These are phyloP conservation scores for Tyto alba DNA, from an alignment of 2,113 vertebrate genomes.

Conservation along the genomic window DNA sequence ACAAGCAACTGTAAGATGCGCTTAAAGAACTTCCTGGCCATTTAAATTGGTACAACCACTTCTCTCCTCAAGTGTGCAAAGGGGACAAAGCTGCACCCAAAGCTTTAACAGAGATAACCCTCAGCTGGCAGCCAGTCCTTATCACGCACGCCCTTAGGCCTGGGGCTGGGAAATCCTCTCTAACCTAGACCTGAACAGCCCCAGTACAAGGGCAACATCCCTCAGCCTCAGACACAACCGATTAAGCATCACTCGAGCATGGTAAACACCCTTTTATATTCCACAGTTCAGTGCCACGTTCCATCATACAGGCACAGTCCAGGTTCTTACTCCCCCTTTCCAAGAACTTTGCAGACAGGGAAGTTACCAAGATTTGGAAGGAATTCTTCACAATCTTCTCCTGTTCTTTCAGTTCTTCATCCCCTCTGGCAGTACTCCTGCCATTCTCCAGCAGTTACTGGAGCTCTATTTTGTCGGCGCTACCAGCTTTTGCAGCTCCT, in stretches of 20 bases:
- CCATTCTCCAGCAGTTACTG: not conserved
- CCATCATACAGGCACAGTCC: fast-evolving
- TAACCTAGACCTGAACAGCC: not conserved
- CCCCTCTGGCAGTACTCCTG: not conserved
- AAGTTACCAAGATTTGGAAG: not conserved
- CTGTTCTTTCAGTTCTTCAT: not conserved
- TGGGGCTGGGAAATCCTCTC: not conserved
- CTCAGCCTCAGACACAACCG: not conserved
- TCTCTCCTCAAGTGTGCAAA: not conserved
- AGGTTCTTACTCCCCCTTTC: not conserved
- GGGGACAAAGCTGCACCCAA: not conserved
- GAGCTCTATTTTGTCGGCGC: not conserved
- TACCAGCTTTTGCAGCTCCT: not conserved
- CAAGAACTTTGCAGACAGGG: not conserved
- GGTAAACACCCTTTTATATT: not conserved
- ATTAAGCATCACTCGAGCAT: not conserved
- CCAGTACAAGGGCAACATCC: not conserved
- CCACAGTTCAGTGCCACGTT: not conserved
- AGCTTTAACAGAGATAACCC: not conserved
- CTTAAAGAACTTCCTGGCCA: not conserved
- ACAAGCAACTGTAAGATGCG: not conserved
- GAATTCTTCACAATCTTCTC: not conserved
- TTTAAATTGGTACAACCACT: not conserved
- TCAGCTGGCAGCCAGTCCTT: not conserved
- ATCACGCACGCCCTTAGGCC: not conserved